Evolutionary conservation across 2,888 invertebrate genomes (phyloP).

Genomic region (Cosmia pyralina): DNA sequence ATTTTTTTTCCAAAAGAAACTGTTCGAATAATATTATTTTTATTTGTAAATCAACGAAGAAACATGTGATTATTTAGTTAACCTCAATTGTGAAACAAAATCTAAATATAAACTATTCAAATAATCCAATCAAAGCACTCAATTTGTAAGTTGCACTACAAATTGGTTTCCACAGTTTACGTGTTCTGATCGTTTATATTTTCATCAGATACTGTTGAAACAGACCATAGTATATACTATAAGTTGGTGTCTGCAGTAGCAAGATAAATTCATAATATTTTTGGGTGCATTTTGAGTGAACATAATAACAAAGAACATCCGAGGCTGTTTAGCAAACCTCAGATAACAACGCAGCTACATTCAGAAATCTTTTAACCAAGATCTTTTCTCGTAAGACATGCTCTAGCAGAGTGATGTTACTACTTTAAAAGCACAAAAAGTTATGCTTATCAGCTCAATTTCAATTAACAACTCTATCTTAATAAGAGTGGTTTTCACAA

Average conservation of each 20-base stretch:
- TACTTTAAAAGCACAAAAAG: conserved; percentile 1
- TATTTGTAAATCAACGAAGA: too few relatives aligned
- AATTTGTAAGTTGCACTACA: too few relatives aligned
- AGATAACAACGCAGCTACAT: background rate
- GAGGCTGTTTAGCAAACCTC: background rate
- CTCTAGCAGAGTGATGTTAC: background rate
- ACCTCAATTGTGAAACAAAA: too few relatives aligned
- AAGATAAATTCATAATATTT: conserved; percentile 14
- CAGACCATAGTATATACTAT: too few relatives aligned
- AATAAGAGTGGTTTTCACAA: conserved; percentile 31
- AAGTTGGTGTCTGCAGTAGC: background rate
- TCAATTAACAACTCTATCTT: conserved; percentile 2
- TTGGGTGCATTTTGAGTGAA: background rate
- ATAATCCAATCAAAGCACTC: too few relatives aligned
- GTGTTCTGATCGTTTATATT: too few relatives aligned
- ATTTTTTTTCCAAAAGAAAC: too few relatives aligned
- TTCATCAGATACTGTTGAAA: too few relatives aligned
- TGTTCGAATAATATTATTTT: too few relatives aligned
- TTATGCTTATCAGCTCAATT: background rate
- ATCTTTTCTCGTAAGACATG: background rate
- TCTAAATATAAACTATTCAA: too few relatives aligned
- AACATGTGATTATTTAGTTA: too few relatives aligned
- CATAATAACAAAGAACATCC: background rate
- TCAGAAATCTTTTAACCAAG: background rate
- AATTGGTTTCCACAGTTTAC: too few relatives aligned